Percentiles rank a stretch among this genome's conserved stretches.
phyloP scores from a whole-genome alignment of 1,140 invertebrate species.

The Carcinoscorpius rotundicauda region DNA sequence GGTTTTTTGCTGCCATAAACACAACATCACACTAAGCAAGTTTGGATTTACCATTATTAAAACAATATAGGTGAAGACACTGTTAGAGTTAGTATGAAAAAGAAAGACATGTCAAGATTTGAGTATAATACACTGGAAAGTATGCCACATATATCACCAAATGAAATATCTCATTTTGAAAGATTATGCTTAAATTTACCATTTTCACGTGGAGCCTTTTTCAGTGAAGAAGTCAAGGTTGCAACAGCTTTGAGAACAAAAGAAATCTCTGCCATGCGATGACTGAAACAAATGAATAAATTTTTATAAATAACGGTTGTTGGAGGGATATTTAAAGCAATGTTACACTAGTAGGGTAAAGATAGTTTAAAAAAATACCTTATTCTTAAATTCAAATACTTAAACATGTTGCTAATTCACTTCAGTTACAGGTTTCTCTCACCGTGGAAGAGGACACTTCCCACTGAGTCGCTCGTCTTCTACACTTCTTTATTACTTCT shows the following conservation, averaged over 20 bases:
- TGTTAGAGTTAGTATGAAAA: constrained; percentile 1
- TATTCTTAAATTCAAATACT: no score
- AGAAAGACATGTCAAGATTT: background rate
- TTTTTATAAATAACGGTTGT: no score
- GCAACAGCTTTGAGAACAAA: constrained; percentile 93
- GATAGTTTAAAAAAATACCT: background rate
- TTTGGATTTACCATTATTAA: no score
- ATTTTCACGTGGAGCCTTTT: constrained; percentile 74
- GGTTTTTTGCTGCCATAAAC: no score
- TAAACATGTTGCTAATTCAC: no score
- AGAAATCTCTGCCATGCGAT: constrained; percentile 85
- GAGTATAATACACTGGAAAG: constrained; percentile 3
- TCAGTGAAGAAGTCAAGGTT: constrained; percentile 78
- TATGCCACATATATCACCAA: background rate
- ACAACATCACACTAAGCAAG: no score
- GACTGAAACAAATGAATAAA: constrained; percentile 45
- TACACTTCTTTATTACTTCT: constrained; percentile 75
- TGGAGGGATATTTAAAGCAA: no score
- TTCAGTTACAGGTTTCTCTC: constrained; percentile 10
- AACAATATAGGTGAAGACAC: background rate
- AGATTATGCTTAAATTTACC: constrained; percentile 41
- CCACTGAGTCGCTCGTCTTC: constrained; percentile 77
- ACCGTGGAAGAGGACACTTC: constrained; percentile 82
- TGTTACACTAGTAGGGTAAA: background rate
- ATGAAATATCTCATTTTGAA: background rate